Evolutionary conservation across 2,888 invertebrate species (phyloP).

Genomic region (Eupithecia dodoneata): DNA sequence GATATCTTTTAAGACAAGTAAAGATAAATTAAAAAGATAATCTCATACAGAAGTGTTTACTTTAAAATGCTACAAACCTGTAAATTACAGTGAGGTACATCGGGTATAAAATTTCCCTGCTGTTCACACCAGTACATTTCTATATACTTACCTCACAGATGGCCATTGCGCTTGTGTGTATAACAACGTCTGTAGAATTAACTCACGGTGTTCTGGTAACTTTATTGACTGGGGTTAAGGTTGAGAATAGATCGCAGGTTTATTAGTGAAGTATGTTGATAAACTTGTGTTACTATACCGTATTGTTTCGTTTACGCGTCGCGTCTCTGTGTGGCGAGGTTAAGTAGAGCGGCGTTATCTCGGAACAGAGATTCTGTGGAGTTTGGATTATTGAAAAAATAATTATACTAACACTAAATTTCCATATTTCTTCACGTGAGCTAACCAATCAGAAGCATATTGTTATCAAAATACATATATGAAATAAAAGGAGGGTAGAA

Average conservation of each 20-base stretch:
- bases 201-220: slow-evolving; percentile 43
- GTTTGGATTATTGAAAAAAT: slow-evolving; percentile 63
- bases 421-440: neutral
- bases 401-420: slow-evolving; percentile 14
- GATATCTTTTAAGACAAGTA: slow-evolving; percentile 53
- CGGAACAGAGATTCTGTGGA: slow-evolving; percentile 80
- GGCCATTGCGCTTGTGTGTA: slow-evolving; percentile 63
- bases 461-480: neutral
- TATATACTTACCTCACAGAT: slow-evolving; percentile 57
- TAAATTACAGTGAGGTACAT: slow-evolving; percentile 71
- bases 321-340: slow-evolving; percentile 82
- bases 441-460: neutral
- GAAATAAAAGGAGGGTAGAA: neutral
- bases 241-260: slow-evolving; percentile 45
- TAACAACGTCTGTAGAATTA: slow-evolving; percentile 58
- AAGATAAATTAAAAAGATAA: slow-evolving; percentile 69
- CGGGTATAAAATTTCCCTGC: slow-evolving; percentile 79
- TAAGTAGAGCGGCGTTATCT: slow-evolving; percentile 84
- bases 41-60: slow-evolving; percentile 68
- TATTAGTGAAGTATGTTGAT: slow-evolving; percentile 57
- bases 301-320: slow-evolving; percentile 83
- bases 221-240: slow-evolving; percentile 53
- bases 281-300: slow-evolving; percentile 79
- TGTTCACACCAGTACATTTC: slow-evolving; percentile 73
- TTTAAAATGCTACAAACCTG: slow-evolving; percentile 77